Evolutionary conservation across 2,797 vertebrate species (phyloP).

Genomic region (Tangara arthus): DNA sequence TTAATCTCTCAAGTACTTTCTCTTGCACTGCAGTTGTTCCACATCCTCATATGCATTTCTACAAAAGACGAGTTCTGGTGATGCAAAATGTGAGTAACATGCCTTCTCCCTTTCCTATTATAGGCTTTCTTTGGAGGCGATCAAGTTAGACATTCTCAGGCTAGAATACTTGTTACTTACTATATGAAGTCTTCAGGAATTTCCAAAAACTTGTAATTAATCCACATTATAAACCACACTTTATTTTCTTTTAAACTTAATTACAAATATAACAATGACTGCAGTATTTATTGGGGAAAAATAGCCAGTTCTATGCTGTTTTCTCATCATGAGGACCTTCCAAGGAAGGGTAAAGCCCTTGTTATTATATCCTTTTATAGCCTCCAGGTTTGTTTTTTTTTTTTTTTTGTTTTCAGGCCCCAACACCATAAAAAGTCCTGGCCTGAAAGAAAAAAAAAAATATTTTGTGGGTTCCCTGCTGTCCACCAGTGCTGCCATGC

Average conservation of each 20-base stretch:
- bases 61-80: not conserved
- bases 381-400: not conserved
- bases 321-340: not conserved
- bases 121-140: not conserved
- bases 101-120: not conserved
- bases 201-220: not conserved
- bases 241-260: not conserved
- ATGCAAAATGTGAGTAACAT: not conserved
- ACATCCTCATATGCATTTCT: not conserved
- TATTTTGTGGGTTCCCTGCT: not conserved
- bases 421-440: not conserved
- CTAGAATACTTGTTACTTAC: not conserved
- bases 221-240: not conserved
- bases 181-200: not conserved
- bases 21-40: not conserved
- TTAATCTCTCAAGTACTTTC: not conserved
- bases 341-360: not conserved
- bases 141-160: not conserved
- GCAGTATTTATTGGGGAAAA: not conserved
- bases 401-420: no score
- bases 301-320: not conserved
- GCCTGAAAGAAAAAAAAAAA: not conserved
- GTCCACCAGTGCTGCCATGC: rapidly evolving
- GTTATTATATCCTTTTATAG: not conserved
- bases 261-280: not conserved